Evolutionary conservation across 2,113 vertebrate genomes (phyloP).

Genomic region (Embiotoca jacksoni): DNA sequence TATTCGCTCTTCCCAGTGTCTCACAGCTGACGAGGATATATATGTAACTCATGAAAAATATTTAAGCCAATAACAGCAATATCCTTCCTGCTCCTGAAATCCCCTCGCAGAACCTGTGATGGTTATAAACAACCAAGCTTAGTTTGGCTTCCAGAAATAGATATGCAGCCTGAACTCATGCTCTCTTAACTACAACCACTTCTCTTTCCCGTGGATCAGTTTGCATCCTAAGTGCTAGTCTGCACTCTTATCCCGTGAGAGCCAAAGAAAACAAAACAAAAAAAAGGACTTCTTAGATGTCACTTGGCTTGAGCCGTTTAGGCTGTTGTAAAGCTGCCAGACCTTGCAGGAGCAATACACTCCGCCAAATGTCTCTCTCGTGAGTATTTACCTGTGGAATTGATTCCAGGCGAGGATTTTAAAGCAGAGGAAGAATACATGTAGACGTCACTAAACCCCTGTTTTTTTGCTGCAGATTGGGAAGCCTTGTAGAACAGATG

Average conservation of each 20-base stretch:
- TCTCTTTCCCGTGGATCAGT: conserved; percentile 44
- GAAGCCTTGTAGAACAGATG: conserved; percentile 32
- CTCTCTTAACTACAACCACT: conserved; percentile 62
- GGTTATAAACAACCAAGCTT: conserved; percentile 68
- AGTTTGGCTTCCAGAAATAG: conserved; percentile 67
- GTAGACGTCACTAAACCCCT: conserved; percentile 9
- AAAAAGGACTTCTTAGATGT: conserved; percentile 65
- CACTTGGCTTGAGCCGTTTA: conserved; percentile 44
- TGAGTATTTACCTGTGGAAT: conserved; percentile 56
- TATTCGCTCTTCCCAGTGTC: conserved; percentile 42
- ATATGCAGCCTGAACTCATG: conserved; percentile 69
- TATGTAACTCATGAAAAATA: conserved; percentile 70
- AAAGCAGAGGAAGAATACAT: conserved; percentile 34
- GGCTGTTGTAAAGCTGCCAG: conserved; percentile 58
- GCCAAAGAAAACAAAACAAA: conserved; percentile 69
- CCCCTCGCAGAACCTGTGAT: conserved; percentile 48
- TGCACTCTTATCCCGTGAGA: conserved; percentile 59
- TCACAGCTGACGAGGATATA: conserved; percentile 45
- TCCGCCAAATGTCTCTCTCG: conserved; percentile 35
- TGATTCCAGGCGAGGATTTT: conserved; percentile 48
- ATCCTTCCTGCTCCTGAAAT: conserved; percentile 62
- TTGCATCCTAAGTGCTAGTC: conserved; percentile 57
- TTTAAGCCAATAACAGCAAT: conserved; percentile 63
- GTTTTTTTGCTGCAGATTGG: conserved; percentile 31
- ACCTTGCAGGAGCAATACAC: conserved; percentile 43